These are phyloP conservation scores for Aphidoletes aphidimyza DNA, from an alignment of 2,888 invertebrate genomes.

Conservation along the genomic window DNA sequence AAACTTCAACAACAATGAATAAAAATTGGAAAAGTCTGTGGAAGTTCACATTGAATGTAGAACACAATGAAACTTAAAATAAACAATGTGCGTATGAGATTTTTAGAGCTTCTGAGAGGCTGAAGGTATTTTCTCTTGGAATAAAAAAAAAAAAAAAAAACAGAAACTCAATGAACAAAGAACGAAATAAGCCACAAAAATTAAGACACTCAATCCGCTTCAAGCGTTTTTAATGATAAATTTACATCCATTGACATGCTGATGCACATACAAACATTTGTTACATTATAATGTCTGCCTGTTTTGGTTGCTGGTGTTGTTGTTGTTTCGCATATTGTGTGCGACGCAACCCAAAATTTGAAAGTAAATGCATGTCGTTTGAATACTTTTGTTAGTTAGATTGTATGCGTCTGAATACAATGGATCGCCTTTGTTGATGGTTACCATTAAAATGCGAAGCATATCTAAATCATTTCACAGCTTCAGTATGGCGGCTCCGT, in stretches of 20 bases:
- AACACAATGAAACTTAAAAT: conserved; percentile 23
- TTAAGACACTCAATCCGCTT: conserved; percentile 4
- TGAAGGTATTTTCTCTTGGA: too few relatives aligned
- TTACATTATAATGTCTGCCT: neutral
- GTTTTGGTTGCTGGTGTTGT: neutral
- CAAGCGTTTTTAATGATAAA: conserved; percentile 13
- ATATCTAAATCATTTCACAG: neutral
- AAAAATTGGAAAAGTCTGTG: conserved; percentile 23
- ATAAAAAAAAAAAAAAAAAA: too few relatives aligned
- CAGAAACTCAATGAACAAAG: neutral
- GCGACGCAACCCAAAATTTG: neutral
- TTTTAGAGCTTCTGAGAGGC: too few relatives aligned
- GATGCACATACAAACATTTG: neutral
- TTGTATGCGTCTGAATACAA: neutral
- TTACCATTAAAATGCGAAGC: neutral
- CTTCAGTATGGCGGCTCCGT: neutral
- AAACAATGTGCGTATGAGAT: too few relatives aligned
- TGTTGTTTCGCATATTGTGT: too few relatives aligned
- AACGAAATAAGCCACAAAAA: conserved; percentile 29
- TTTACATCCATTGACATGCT: conserved; percentile 32
- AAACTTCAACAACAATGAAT: conserved; percentile 47
- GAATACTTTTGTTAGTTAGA: neutral
- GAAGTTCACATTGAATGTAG: neutral
- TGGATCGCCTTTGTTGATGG: neutral
- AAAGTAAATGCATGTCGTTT: neutral